Base-by-base conservation (phyloP, 2,888 invertebrate genomes). In the Mesoligia furuncula region DNA sequence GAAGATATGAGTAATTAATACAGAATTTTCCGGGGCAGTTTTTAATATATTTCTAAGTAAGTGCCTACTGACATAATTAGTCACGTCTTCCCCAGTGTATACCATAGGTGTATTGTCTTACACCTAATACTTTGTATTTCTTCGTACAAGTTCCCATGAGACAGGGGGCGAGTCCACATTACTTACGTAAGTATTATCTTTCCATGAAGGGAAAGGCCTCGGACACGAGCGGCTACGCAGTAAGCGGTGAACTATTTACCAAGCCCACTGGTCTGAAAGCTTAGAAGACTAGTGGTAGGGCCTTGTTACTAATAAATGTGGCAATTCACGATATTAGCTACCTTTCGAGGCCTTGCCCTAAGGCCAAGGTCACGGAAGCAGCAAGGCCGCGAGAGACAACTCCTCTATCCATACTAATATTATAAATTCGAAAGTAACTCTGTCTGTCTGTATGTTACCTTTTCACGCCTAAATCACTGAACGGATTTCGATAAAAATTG, bases 61-160 rank as follows among this genome's bases (percentile, higher is more conserved):
- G 62, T 68, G 31, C 20, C 11, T 68, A 61, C 27, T 13, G 13
- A 66, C 13, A 51, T 69, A 39, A 15, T 24, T 15, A 27, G 72
- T 68, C 59, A 81, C 72, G 54, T 77, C n/a, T 36, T 77, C 81
- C 77, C 61, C n/a, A 20, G 68, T 48, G 81, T 51, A 36, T 65
- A 64, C 69, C 66, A n/a, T 66, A 68, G 75, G 79, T 68, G 64
- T 75, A 68, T 61, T 61, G 36, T 72, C 59, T 72, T 72, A 79
- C 79, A 79, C 59, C 54, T 39, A 68, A 79, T 72, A 64, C 79
- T 75, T 79, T 75, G 75, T 79, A 73, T 81, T 75, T 72, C 82
- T 68, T 82, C 71, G 61, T 69, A 61, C 31, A 64, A 68, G 45
- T 82, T 82, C 83, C 82, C 82, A 79, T 62, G 82, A 82, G 67